Percentiles rank a stretch among this genome's conserved stretches.
Conservation (phyloP, 2,888 invertebrate genomes). For the Cactoblastis cactorum region DNA sequence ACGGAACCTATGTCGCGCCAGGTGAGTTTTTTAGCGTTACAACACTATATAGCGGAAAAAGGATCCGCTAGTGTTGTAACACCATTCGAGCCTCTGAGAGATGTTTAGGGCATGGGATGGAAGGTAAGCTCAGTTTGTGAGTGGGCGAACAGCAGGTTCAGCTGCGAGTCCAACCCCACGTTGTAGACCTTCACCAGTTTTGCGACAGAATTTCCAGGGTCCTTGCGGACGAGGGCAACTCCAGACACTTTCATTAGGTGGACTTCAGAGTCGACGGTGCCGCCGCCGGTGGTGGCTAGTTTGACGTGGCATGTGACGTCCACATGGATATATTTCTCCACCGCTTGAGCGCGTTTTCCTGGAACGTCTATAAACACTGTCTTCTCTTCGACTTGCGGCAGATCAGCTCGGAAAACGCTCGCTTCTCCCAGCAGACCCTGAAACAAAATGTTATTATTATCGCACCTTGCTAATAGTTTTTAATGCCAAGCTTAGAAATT, state of each 20-base stretch:
- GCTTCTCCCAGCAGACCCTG: constrained; percentile 82
- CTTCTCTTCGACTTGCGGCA: constrained; percentile 83
- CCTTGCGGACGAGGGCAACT: constrained; percentile 81
- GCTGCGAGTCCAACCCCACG: constrained; percentile 84
- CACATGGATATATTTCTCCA: constrained; percentile 83
- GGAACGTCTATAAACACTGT: constrained; percentile 78
- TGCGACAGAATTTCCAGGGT: constrained; percentile 75
- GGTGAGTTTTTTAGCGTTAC: constrained; percentile 56
- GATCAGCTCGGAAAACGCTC: constrained; percentile 82
- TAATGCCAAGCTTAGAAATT: constrained; percentile 33
- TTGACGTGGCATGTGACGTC: constrained; percentile 84
- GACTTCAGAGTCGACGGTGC: constrained; percentile 77
- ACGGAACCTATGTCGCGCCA: constrained; percentile 69
- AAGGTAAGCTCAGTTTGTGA: constrained; percentile 83
- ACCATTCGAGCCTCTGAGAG: constrained; percentile 49
- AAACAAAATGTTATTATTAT: constrained; percentile 30
- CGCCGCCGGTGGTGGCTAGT: constrained; percentile 79
- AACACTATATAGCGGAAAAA: constrained; percentile 35
- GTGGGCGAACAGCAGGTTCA: constrained; percentile 82
- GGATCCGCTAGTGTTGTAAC: constrained; percentile 42
- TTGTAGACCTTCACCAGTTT: constrained; percentile 81
- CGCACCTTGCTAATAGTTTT: constrained; percentile 22
- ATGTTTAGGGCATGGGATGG: constrained; percentile 74
- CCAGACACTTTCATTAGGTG: constrained; percentile 84
- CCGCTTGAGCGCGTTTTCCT: constrained; percentile 66